Evolutionary conservation across 2,113 vertebrate species (phyloP), one percentile per base, ranked within the genome.

Genomic region (Tetraodon nigroviridis): DNA sequence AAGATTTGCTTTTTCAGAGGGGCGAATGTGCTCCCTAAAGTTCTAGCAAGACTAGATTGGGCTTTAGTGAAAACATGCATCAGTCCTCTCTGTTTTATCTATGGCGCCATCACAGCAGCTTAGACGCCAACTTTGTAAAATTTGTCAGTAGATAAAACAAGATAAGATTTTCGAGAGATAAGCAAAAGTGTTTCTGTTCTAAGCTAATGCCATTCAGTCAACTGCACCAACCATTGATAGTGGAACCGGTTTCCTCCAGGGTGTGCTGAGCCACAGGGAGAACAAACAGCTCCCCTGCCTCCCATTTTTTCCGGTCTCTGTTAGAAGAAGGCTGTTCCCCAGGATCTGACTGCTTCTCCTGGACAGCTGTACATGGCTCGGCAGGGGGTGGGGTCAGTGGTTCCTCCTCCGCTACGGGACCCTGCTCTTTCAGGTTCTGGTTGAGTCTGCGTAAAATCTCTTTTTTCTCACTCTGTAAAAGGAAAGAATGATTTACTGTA

Each of bases 371-470:
- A 60, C 55, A 69, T 69, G 72, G 67, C 47, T 54, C 75, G 76
- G 71, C 48, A 29, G 67, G 40, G 7, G 49, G 42, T 2, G 65
- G 68, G 1, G 32, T 6, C 0, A n/a, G 13, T 0, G 63, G 64
- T 58, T 50, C 84, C 15, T 14, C 81, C 66, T 84, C 85, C 52
- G 71, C 87, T 79, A 80, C 88, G 56, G 68, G 50, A 32, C 54
- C 89, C 71, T 93, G 92, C 64, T 86, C 78, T 89, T 94, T 96
- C 58, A 96, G 81, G 85, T 95, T 97, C 83, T 97, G 88, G 85
- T 98, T 99, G 41, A 98, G 88, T 73, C 95, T 89, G 58, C 83
- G 90, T 7, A 99, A 85, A 85, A 99, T 99, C 82, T 97, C 91
- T 79, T 91, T 90, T 61, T 98, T 97, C 66, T 92, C 90, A 83